Conservation (phyloP, 2,113 vertebrate species). For the Neogale vison region DNA sequence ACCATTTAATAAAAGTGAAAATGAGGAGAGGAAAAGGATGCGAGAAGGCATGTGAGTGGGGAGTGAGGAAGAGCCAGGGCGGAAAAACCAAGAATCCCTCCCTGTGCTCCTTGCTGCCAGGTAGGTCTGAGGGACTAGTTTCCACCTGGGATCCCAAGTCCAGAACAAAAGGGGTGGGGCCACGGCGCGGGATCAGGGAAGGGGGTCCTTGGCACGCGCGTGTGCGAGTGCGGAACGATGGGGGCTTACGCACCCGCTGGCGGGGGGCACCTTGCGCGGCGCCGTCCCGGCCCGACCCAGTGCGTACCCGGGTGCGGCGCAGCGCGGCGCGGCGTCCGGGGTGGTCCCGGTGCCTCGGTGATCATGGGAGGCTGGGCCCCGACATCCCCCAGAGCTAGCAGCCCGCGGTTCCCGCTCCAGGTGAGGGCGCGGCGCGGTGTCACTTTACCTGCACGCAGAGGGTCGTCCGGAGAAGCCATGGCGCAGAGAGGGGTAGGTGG, state of each 20-base stretch:
- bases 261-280: background rate
- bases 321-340: background rate
- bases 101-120: background rate
- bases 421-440: background rate
- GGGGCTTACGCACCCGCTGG: no score
- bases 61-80: background rate
- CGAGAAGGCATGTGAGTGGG: background rate
- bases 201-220: background rate
- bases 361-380: background rate
- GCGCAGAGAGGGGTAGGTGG: background rate
- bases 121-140: slow-evolving; percentile 3
- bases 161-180: background rate
- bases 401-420: background rate
- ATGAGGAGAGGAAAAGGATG: background rate
- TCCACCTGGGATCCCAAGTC: slow-evolving; percentile 27
- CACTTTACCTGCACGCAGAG: slow-evolving; percentile 78
- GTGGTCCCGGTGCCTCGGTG: background rate
- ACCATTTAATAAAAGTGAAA: background rate
- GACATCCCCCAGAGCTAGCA: background rate
- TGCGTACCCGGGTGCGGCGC: no score
- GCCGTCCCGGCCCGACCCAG: accelerated
- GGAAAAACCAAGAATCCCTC: background rate
- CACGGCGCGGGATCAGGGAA: background rate
- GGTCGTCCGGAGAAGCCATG: slow-evolving; percentile 82
- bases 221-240: background rate